Evolutionary conservation across 1,140 invertebrate genomes (phyloP), one percentile per base, ranked within the genome.

Genomic region (Papilio machaon): DNA sequence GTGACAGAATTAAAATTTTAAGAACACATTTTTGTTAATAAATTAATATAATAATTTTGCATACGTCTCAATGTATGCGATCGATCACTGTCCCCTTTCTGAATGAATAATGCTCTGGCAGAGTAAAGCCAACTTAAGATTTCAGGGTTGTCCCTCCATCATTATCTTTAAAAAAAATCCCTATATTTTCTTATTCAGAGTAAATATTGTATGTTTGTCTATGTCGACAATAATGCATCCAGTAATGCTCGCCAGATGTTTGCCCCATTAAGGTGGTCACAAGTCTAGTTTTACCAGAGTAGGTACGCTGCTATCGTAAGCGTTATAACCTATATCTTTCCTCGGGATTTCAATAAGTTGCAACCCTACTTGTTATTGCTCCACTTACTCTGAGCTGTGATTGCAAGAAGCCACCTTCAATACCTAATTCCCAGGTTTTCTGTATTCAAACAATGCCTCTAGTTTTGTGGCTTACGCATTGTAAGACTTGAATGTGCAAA

Each of bases 401-500:
- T 76, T 76, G 43, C 74, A 30, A 76, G 47, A 76, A 38, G 11
- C 47, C 47, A 75, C 73, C 19, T 76, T 54, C 74, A 76, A 76
- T 76, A 76, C 47, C 46, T 76, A 76, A 76, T 76, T 76, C 47
- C 19, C 74, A 49, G 74, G 46, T 76, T 76, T 76, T 76, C 74
- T 76, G 74, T 76, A 76, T 76, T 76, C 74, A 76, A 54, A 76
- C 74, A 76, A 54, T 76, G 74, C 11, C 74, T 19, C 46, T 76
- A 52, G 74, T 76, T 76, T 52, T 49, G 74, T 76, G 47, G 74
- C 74, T 19, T 19, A n/a, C 46, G 19, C 74, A 49, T 76, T 76
- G 74, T 76, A 47, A 76, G 74, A 76, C 47, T 76, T 76, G 74
- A 76, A 76, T 76, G 19, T 76, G 74, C 19, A 76, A 76, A 76